phyloP scores from a whole-genome alignment of 2,113 vertebrate genomes.

The Seriola aureovittata region DNA sequence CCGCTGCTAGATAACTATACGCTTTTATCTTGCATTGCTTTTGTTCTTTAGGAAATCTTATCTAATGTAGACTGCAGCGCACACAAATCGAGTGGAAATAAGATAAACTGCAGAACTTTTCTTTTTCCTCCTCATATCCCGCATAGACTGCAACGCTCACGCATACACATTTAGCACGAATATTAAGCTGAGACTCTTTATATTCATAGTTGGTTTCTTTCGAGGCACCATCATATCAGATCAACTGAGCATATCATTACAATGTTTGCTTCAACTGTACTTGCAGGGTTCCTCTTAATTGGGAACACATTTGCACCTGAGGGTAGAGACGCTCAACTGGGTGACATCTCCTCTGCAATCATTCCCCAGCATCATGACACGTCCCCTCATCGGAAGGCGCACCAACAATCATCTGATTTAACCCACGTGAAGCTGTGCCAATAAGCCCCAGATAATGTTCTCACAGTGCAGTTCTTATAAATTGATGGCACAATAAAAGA shows the following conservation, averaged over 20 bases:
- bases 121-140: constrained; percentile 19
- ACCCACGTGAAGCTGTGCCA: constrained; percentile 42
- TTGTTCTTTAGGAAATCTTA: constrained; percentile 35
- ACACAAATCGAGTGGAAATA: constrained; percentile 37
- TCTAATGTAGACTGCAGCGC: constrained; percentile 30
- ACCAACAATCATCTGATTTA: constrained; percentile 54
- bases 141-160: constrained; percentile 13
- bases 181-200: constrained; percentile 30
- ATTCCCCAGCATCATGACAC: constrained; percentile 47
- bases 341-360: constrained; percentile 50
- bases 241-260: constrained; percentile 70
- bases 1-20: not conserved
- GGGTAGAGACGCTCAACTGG: constrained; percentile 46
- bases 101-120: not conserved
- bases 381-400: constrained; percentile 51
- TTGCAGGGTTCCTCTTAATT: constrained; percentile 70
- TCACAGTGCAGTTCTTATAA: not conserved
- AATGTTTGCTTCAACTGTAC: constrained; percentile 59
- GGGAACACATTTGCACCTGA: constrained; percentile 65
- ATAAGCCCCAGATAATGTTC: constrained; percentile 43
- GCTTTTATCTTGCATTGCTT: constrained; percentile 28
- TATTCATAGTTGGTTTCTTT: constrained; percentile 39
- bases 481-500: constrained; percentile 4
- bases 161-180: constrained; percentile 27
- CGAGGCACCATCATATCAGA: constrained; percentile 42